These are phyloP conservation scores for Automeris io DNA, from an alignment of 2,888 invertebrate species.

Conservation along the genomic window DNA sequence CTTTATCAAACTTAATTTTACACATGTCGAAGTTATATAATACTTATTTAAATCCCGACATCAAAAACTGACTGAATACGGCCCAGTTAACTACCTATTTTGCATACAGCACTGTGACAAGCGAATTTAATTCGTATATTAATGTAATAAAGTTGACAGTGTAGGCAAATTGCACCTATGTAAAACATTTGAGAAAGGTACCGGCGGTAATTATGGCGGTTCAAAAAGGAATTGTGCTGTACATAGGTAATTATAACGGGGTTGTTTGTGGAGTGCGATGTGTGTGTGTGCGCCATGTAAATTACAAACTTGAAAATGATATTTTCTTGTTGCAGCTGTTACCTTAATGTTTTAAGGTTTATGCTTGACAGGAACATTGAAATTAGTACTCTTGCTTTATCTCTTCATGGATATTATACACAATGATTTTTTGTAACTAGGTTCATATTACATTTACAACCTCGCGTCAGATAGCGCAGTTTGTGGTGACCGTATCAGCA, in stretches of 20 bases:
- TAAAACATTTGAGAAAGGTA: slow-evolving; percentile 35
- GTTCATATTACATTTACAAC: no score
- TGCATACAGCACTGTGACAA: slow-evolving; percentile 25
- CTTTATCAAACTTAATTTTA: no score
- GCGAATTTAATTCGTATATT: slow-evolving; percentile 35
- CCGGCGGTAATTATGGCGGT: slow-evolving; percentile 49
- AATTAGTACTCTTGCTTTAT: no score
- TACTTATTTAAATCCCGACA: background rate
- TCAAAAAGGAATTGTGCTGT: slow-evolving; percentile 57
- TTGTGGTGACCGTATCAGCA: no score
- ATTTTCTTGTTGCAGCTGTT: slow-evolving; percentile 9
- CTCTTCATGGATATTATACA: no score
- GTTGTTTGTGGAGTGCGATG: slow-evolving; percentile 18
- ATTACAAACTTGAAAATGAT: slow-evolving; percentile 14
- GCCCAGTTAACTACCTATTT: slow-evolving; percentile 26
- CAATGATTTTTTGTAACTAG: no score
- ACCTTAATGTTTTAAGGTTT: slow-evolving; percentile 8
- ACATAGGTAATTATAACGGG: slow-evolving; percentile 40
- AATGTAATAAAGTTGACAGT: slow-evolving; percentile 18
- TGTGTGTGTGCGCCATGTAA: slow-evolving; percentile 27
- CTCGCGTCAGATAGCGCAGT: no score
- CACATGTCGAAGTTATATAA: background rate
- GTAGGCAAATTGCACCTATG: slow-evolving; percentile 18
- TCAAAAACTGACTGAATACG: background rate
- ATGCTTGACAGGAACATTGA: slow-evolving; percentile 4